Percentiles rank a stretch among this genome's conserved stretches.
Evolutionary conservation across 2,113 vertebrate genomes (phyloP).

Genomic region (Candoia aspera): DNA sequence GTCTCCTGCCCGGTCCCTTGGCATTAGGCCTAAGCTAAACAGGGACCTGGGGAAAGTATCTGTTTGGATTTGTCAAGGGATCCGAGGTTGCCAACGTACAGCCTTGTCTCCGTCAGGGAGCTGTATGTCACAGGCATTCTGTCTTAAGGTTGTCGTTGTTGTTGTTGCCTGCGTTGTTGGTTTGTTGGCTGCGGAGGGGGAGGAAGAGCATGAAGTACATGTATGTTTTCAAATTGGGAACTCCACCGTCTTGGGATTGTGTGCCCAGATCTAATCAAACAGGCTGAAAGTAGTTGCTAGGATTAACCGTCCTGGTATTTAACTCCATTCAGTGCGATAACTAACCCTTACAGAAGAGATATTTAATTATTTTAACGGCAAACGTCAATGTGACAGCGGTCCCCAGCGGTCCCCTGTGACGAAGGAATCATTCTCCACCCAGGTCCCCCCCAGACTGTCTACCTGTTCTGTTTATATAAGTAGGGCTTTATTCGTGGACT

Average conservation of each 20-base stretch:
- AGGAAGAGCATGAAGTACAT: not conserved
- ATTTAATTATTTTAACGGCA: not conserved
- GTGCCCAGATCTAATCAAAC: not conserved
- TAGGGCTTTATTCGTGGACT: not conserved
- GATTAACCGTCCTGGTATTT: not conserved
- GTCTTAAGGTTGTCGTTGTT: no score
- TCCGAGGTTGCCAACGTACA: not conserved
- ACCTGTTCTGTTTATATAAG: not conserved
- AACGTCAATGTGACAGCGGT: no score
- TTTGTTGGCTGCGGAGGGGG: not conserved
- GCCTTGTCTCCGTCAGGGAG: not conserved
- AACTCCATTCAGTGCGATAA: not conserved
- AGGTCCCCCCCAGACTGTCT: not conserved
- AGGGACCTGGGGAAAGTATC: slow-evolving; percentile 15
- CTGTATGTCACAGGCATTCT: not conserved
- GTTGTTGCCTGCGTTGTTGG: not conserved
- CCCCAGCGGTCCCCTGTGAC: no score
- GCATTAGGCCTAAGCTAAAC: slow-evolving; percentile 35
- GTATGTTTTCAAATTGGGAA: no score
- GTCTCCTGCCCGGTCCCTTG: slow-evolving; percentile 43
- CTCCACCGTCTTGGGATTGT: not conserved
- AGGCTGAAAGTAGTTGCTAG: not conserved
- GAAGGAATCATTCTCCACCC: no score
- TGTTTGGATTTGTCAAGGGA: not conserved
- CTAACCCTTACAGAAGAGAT: not conserved